A percentile compares a stretch with the other conserved stretches of the same genome.
phyloP scores from a whole-genome alignment of 2,888 invertebrate species.

The Matsumyia berberina region DNA sequence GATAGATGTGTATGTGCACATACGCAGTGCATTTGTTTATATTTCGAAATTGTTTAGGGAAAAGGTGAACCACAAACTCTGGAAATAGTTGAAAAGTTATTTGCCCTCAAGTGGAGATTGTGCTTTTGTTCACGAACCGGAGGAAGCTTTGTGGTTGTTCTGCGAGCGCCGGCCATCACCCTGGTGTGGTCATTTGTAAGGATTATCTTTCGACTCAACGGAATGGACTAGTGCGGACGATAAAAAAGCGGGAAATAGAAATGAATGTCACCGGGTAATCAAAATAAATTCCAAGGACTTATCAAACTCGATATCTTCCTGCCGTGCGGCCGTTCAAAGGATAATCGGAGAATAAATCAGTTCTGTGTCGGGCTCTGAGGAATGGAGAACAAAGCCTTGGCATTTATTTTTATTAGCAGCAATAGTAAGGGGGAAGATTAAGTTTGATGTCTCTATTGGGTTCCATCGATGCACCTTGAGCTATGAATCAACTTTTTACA shows the following conservation, averaged over 20 bases:
- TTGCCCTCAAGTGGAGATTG: constrained; percentile 55
- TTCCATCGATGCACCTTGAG: constrained; percentile 30
- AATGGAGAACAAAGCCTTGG: constrained; percentile 63
- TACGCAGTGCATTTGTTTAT: constrained; percentile 53
- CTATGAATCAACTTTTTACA: constrained; percentile 33
- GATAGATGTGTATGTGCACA: constrained; percentile 10
- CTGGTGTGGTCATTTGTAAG: constrained; percentile 77
- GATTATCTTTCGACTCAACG: constrained; percentile 71
- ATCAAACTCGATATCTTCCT: constrained; percentile 67
- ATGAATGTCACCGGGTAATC: constrained; percentile 83
- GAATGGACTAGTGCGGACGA: constrained; percentile 65
- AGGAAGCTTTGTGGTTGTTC: constrained; percentile 51
- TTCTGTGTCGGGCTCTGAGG: constrained; percentile 20
- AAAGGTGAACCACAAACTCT: constrained; percentile 70
- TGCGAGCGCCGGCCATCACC: constrained; percentile 42
- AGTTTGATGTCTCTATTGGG: constrained; percentile 60
- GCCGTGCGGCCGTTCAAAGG: constrained; percentile 15
- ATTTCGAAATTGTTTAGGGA: constrained; percentile 48
- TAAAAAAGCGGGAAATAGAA: constrained; percentile 81
- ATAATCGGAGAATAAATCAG: constrained; percentile 71
- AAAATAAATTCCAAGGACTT: constrained; percentile 82
- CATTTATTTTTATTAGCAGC: constrained; percentile 70
- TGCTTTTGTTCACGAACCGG: constrained; percentile 43
- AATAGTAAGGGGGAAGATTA: constrained; percentile 53
- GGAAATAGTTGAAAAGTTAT: constrained; percentile 72